Conservation (phyloP, 1,140 invertebrate species). For the Drosophila athabasca region DNA sequence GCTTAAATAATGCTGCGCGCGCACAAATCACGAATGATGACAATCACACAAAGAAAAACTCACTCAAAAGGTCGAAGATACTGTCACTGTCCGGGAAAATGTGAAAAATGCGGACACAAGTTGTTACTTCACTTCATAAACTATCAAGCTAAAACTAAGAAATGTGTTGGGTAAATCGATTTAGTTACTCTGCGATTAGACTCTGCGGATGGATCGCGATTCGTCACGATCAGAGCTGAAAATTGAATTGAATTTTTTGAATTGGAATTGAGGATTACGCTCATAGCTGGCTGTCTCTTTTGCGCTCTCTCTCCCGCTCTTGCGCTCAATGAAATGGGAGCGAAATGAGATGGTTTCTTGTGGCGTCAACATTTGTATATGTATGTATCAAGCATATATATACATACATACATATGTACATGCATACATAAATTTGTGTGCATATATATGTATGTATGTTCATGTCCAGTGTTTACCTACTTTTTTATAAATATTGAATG, state of each 20-base stretch:
- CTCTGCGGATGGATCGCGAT: conserved; percentile 27
- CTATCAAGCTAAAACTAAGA: neutral
- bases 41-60: conserved; percentile 16
- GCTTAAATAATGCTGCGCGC: conserved; percentile 26
- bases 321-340: conserved; percentile 8
- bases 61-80: conserved; percentile 26
- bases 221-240: conserved; percentile 33
- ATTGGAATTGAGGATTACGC: too few species aligned
- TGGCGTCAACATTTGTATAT: conserved; percentile 15
- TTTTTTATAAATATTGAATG: conserved; percentile 26
- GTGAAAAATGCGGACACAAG: neutral
- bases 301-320: too few species aligned
- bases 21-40: conserved; percentile 3
- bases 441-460: neutral
- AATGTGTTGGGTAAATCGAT: conserved; percentile 16
- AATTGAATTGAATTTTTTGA: too few species aligned
- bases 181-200: conserved; percentile 10
- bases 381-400: neutral
- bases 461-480: neutral
- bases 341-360: conserved; percentile 22
- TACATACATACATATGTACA: neutral
- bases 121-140: conserved; percentile 6
- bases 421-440: too few species aligned
- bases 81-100: conserved; percentile 23
- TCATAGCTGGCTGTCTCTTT: too few species aligned